A percentile compares a stretch with the other conserved stretches of the same genome.
These are phyloP conservation scores for Prionace glauca DNA, from an alignment of 2,797 vertebrate species.

Conservation along the genomic window DNA sequence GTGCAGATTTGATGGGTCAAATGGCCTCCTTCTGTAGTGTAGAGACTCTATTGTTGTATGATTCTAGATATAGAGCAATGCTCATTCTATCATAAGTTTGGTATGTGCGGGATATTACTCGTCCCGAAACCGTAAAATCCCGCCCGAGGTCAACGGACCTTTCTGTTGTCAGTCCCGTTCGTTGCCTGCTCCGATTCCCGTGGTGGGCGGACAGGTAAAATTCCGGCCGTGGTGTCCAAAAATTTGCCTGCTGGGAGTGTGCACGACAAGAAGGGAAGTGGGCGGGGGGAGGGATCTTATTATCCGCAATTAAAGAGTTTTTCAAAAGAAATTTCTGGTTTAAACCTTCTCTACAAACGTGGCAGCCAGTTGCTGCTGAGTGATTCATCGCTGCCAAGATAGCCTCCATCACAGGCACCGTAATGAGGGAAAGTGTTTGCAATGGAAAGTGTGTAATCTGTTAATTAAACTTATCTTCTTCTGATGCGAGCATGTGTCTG, in stretches of 20 bases:
- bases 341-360: not conserved
- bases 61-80: too few relatives aligned
- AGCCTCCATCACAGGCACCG: not conserved
- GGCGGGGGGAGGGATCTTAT: not conserved
- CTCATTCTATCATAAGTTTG: too few relatives aligned
- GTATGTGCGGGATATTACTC: too few relatives aligned
- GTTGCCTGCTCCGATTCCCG: too few relatives aligned
- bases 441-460: not conserved
- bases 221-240: not conserved
- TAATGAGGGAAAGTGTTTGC: not conserved
- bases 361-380: not conserved
- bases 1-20: too few relatives aligned
- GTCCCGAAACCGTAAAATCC: too few relatives aligned
- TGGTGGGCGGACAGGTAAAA: too few relatives aligned
- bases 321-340: not conserved
- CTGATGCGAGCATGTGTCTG: not conserved
- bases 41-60: too few relatives aligned
- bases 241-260: not conserved
- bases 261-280: not conserved
- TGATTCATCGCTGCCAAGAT: not conserved
- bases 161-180: too few relatives aligned
- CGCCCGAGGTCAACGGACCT: too few relatives aligned
- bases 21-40: too few relatives aligned
- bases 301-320: not conserved
- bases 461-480: not conserved